A percentile compares a stretch with the other conserved stretches of the same genome.
Conservation (phyloP, 2,888 invertebrate genomes). For the Cartodere bifasciata region DNA sequence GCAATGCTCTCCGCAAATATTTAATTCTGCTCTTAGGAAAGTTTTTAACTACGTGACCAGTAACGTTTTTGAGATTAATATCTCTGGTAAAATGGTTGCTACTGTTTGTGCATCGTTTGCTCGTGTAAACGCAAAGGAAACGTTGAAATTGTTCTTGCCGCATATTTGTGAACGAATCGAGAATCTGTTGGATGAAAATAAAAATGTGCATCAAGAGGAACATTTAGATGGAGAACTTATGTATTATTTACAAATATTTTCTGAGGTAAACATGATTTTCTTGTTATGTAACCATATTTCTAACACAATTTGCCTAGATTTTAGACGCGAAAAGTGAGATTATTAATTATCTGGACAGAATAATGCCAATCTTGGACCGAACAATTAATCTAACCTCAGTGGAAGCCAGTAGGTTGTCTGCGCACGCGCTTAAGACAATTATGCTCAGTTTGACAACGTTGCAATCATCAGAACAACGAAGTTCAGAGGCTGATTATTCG, state of each 20-base stretch:
- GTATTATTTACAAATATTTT: constrained; percentile 62
- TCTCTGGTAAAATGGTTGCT: constrained; percentile 70
- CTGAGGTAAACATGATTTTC: constrained; percentile 39
- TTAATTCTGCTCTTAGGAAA: constrained; percentile 56
- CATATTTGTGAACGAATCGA: constrained; percentile 54
- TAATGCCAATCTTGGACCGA: constrained; percentile 55
- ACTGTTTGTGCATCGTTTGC: constrained; percentile 55
- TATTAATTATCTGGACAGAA: constrained; percentile 48
- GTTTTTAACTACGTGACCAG: constrained; percentile 60
- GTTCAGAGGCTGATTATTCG: constrained; percentile 46
- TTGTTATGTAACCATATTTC: constrained; percentile 5
- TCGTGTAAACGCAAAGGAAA: constrained; percentile 53
- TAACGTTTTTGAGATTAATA: constrained; percentile 69
- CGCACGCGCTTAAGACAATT: constrained; percentile 46
- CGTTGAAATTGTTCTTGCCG: constrained; percentile 60
- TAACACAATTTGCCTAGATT: constrained; percentile 31
- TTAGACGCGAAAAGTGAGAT: constrained; percentile 52
- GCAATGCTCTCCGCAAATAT: constrained; percentile 56
- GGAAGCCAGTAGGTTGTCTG: constrained; percentile 50
- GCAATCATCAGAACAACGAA: constrained; percentile 49
- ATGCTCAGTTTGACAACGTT: constrained; percentile 47
- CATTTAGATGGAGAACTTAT: constrained; percentile 65
- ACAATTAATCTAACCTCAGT: constrained; percentile 56
- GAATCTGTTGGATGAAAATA: constrained; percentile 46
- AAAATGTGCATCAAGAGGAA: constrained; percentile 59